These are phyloP conservation scores for Toxotes chatareus DNA, from an alignment of 2,113 vertebrate genomes.

Conservation along the genomic window DNA sequence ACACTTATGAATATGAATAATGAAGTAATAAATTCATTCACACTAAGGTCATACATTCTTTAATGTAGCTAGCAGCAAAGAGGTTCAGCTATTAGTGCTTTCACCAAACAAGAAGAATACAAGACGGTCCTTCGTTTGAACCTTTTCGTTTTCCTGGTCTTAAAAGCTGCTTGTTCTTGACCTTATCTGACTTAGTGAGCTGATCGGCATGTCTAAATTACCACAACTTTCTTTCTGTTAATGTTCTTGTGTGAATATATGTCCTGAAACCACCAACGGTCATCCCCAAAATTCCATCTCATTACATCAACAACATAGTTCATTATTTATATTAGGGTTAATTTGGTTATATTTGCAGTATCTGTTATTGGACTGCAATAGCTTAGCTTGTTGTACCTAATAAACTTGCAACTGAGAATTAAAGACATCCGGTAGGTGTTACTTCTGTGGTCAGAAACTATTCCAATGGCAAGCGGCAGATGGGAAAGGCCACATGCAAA, in stretches of 20 bases:
- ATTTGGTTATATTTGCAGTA: no score
- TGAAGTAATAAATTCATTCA: conserved; percentile 10
- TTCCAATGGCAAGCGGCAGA: background rate
- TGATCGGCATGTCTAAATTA: background rate
- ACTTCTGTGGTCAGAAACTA: background rate
- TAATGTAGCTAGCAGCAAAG: background rate
- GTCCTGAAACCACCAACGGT: no score
- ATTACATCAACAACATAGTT: no score
- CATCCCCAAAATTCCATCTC: no score
- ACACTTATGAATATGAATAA: background rate
- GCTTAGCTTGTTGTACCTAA: no score
- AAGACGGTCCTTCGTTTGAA: background rate
- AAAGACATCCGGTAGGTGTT: background rate
- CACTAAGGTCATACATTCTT: background rate
- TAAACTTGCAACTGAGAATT: no score
- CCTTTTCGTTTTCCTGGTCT: no score
- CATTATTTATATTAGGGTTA: no score
- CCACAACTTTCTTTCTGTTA: no score
- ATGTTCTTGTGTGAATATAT: no score
- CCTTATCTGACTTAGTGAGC: background rate
- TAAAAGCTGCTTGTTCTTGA: no score
- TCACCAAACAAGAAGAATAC: background rate
- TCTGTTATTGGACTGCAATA: no score
- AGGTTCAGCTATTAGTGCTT: background rate
- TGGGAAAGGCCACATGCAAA: background rate